These are phyloP conservation scores for Enteromius mattozi DNA, from an alignment of 2,797 vertebrate genomes.

Conservation along the genomic window DNA sequence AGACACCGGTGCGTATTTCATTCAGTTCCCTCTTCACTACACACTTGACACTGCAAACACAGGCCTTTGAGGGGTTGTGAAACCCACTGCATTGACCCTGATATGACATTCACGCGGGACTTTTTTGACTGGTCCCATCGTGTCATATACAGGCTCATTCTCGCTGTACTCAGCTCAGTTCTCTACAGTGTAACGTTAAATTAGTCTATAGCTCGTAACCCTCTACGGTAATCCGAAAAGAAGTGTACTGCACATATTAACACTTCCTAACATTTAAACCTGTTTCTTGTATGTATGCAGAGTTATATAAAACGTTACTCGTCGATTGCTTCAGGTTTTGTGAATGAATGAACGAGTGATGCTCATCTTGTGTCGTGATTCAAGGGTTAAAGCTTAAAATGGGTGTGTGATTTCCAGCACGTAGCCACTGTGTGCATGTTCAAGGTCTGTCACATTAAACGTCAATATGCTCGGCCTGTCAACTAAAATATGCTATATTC, in stretches of 20 bases:
- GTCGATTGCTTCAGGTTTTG: too few relatives aligned
- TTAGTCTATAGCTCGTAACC: too few relatives aligned
- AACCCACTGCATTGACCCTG: slow-evolving; percentile 19
- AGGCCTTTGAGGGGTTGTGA: slow-evolving; percentile 26
- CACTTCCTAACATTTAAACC: background rate
- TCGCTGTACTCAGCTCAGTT: background rate
- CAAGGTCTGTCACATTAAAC: slow-evolving; percentile 9
- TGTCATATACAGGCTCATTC: background rate
- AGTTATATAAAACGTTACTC: background rate
- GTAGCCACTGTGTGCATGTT: slow-evolving; percentile 65
- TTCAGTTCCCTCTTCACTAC: background rate
- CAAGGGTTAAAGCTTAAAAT: slow-evolving; percentile 38
- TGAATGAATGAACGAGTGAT: background rate
- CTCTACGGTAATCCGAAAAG: background rate
- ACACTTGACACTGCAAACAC: background rate
- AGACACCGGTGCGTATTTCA: slow-evolving; percentile 85
- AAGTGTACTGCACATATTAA: background rate
- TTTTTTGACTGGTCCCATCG: background rate
- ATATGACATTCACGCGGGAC: slow-evolving; percentile 19
- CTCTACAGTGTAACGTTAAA: too few relatives aligned
- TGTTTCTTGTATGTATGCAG: background rate
- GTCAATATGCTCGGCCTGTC: background rate
- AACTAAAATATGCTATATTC: background rate
- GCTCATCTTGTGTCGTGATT: slow-evolving; percentile 30
- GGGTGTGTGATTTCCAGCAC: slow-evolving; percentile 74